These are phyloP conservation scores for Podiceps cristatus DNA, from an alignment of 2,113 vertebrate genomes.

Conservation along the genomic window DNA sequence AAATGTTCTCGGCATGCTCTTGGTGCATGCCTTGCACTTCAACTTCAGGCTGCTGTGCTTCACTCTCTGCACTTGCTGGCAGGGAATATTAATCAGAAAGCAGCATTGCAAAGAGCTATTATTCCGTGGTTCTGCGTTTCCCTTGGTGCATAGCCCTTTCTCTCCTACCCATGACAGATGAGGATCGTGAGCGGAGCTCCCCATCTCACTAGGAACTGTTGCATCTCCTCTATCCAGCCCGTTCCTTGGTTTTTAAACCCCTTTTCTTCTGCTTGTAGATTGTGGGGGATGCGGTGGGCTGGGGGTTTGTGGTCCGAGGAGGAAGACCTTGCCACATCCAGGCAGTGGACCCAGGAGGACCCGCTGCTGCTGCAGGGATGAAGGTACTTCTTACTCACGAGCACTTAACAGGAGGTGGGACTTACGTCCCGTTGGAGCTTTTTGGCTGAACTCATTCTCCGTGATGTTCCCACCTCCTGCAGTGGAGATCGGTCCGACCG, in stretches of 20 bases:
- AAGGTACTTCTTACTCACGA: slow-evolving; percentile 71
- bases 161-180: not conserved
- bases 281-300: slow-evolving; percentile 87
- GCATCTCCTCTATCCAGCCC: not conserved
- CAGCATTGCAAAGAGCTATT: not conserved
- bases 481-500: not conserved
- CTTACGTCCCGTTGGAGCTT: not conserved
- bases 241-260: not conserved
- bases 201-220: not conserved
- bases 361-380: slow-evolving; percentile 88
- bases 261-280: slow-evolving; percentile 71
- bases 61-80: not conserved
- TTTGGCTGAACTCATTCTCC: not conserved
- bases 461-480: not conserved
- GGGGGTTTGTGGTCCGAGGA: slow-evolving; percentile 90
- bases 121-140: not conserved
- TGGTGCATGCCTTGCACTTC: not conserved
- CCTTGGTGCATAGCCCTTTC: not conserved
- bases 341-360: slow-evolving; percentile 88
- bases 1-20: not conserved
- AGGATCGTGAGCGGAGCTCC: not conserved
- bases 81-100: not conserved
- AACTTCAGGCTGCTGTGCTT: not conserved
- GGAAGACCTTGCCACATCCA: slow-evolving; percentile 86
- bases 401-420: not conserved